phyloP scores from a whole-genome alignment of 2,113 vertebrate genomes.

The Ageneiosus marmoratus region DNA sequence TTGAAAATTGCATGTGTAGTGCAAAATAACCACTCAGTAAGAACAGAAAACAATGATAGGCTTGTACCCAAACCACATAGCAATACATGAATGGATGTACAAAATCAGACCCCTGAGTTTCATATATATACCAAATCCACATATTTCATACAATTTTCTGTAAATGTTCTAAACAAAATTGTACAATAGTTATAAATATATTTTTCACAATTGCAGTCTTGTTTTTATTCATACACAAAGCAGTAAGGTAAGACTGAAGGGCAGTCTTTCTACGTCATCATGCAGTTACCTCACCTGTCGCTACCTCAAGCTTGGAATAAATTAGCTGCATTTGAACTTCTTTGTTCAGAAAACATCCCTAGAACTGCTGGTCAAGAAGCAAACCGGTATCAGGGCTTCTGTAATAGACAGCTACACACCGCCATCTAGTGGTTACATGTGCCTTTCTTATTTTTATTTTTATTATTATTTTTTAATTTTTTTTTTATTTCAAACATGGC shows the following conservation, averaged over 20 bases:
- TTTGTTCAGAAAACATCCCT: constrained; percentile 34
- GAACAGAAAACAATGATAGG: not conserved
- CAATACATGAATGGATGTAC: not conserved
- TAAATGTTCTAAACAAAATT: not conserved
- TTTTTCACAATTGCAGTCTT: no score
- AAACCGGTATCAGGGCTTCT: not conserved
- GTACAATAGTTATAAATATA: no score
- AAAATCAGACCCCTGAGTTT: not conserved
- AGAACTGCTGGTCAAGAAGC: constrained; percentile 5
- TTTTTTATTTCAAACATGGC: not conserved
- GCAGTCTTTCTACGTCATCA: not conserved
- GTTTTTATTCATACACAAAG: not conserved
- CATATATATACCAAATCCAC: not conserved
- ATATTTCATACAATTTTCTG: not conserved
- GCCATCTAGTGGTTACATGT: constrained; percentile 44
- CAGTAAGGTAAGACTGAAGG: no score
- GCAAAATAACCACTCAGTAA: no score
- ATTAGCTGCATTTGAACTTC: constrained; percentile 68
- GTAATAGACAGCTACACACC: constrained; percentile 8
- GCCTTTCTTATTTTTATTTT: not conserved
- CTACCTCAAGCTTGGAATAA: constrained; percentile 58
- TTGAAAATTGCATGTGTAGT: not conserved
- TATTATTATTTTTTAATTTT: not conserved
- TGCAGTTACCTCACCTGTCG: constrained; percentile 8
- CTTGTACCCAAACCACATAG: not conserved